These are phyloP conservation scores for Masticophis lateralis DNA, from an alignment of 2,797 vertebrate species.

Conservation along the genomic window DNA sequence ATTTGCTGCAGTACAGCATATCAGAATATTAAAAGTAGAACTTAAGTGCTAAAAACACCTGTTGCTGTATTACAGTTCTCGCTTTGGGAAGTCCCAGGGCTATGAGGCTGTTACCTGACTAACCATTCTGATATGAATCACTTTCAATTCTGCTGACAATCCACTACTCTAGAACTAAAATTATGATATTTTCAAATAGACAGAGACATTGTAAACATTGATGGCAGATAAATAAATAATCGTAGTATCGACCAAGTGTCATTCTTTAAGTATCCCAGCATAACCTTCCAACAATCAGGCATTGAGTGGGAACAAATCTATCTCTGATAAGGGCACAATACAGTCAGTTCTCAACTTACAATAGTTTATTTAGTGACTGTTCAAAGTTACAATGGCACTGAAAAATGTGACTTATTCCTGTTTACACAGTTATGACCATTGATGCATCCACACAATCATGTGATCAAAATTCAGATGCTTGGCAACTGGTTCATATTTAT, in stretches of 20 bases:
- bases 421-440: no score
- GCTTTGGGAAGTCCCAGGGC: neutral
- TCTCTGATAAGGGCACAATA: neutral
- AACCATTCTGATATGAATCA: neutral
- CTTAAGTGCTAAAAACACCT: neutral
- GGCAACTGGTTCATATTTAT: no score
- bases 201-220: neutral
- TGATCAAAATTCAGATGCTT: no score
- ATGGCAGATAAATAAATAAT: neutral
- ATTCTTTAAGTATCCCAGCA: neutral
- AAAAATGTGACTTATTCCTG: no score
- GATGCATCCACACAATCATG: no score
- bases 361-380: no score
- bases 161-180: neutral
- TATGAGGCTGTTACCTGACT: neutral
- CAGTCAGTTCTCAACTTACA: no score
- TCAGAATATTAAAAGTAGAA: neutral
- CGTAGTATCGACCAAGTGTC: neutral
- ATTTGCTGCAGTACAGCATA: neutral
- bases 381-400: no score
- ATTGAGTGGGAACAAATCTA: neutral
- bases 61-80: neutral
- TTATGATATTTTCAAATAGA: neutral
- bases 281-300: neutral
- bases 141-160: neutral